Conservation (phyloP, 2,888 invertebrate genomes). For the Drosophila kanekoi region DNA sequence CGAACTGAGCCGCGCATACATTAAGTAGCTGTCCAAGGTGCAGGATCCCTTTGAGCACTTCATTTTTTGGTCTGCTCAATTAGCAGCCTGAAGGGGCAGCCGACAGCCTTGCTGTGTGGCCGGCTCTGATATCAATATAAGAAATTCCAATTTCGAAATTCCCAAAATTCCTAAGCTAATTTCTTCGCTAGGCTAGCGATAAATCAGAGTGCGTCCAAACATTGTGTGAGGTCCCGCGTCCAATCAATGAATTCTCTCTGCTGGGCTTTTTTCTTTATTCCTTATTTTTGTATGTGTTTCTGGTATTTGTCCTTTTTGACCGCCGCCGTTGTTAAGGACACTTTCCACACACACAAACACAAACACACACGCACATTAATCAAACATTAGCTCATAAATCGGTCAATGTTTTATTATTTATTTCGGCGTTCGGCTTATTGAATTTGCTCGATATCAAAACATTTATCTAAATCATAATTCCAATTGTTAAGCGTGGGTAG, state of each 20-base stretch:
- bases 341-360: conserved; percentile 5
- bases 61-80: conserved; percentile 59
- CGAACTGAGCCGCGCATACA: conserved; percentile 34
- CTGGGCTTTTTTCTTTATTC: not conserved
- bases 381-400: conserved; percentile 46
- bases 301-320: conserved; percentile 41
- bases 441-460: conserved; percentile 56
- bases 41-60: conserved; percentile 69
- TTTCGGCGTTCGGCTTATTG: conserved; percentile 44
- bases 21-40: conserved; percentile 30
- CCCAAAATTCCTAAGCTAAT: conserved; percentile 61
- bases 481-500: conserved; percentile 50
- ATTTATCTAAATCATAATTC: conserved; percentile 70
- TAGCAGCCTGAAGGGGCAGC: conserved; percentile 49
- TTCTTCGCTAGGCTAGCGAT: conserved; percentile 45
- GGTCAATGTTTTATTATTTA: conserved; percentile 50
- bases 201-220: conserved; percentile 63
- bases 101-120: conserved; percentile 38
- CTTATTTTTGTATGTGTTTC: conserved; percentile 1
- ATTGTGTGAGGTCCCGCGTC: conserved; percentile 62
- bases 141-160: conserved; percentile 29
- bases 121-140: conserved; percentile 16
- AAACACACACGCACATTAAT: conserved; percentile 36
- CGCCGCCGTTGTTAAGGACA: conserved; percentile 38
- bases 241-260: conserved; percentile 61